Conservation (phyloP, 2,888 invertebrate species). For the Listrodromus nycthemerus region DNA sequence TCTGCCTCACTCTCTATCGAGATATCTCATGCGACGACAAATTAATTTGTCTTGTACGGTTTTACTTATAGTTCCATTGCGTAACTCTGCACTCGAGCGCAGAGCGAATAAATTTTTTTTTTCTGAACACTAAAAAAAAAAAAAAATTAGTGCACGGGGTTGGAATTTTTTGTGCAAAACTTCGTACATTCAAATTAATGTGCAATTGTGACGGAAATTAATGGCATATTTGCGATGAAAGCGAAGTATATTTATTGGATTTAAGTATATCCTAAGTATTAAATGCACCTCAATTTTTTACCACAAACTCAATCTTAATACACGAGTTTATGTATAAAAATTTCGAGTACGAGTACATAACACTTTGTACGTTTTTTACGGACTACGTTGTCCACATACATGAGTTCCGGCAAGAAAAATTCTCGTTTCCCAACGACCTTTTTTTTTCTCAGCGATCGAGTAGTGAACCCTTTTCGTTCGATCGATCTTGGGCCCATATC, state of each 20-base stretch:
- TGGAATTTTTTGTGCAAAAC: neutral
- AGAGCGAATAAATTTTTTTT: neutral
- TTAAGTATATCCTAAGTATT: neutral
- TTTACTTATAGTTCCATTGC: slow-evolving; percentile 1
- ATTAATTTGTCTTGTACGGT: slow-evolving; percentile 44
- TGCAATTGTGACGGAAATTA: neutral
- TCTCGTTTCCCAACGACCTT: too few relatives aligned
- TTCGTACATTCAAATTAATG: neutral
- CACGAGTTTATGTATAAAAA: too few relatives aligned
- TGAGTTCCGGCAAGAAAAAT: too few relatives aligned
- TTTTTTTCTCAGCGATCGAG: neutral
- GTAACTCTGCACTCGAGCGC: neutral
- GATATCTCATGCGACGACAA: slow-evolving; percentile 61
- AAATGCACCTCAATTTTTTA: too few relatives aligned
- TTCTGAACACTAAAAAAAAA: neutral
- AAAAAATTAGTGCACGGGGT: too few relatives aligned
- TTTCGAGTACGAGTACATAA: too few relatives aligned
- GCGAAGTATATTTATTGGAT: neutral
- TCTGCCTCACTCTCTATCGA: slow-evolving; percentile 34
- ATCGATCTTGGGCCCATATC: neutral
- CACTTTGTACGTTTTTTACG: neutral
- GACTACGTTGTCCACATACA: neutral
- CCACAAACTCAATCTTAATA: neutral
- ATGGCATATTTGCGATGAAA: neutral
- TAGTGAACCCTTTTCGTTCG: neutral